Percentiles rank a stretch among this genome's conserved stretches.
Evolutionary conservation across 2,113 vertebrate species (phyloP).

Genomic region (Lagenorhynchus albirostris): DNA sequence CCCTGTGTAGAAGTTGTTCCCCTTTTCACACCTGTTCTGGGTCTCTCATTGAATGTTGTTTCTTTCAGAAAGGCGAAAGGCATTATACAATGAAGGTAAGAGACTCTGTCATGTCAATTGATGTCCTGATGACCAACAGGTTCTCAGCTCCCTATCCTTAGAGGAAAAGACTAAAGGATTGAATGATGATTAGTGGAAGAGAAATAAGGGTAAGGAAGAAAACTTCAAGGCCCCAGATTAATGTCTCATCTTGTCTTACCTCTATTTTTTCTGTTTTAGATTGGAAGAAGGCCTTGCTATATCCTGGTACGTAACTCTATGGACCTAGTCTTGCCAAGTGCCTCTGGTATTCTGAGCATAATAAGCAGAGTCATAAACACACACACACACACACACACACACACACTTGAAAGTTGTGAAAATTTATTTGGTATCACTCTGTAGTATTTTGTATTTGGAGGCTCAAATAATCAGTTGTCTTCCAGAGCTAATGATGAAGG

Average conservation of each 20-base stretch:
- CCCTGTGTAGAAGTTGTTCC: neutral
- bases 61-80: slow-evolving; percentile 18
- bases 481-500: neutral
- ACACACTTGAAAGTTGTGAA: neutral
- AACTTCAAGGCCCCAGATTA: neutral
- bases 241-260: neutral
- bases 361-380: neutral
- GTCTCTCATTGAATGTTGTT: neutral
- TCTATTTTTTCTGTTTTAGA: slow-evolving; percentile 38
- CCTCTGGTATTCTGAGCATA: neutral
- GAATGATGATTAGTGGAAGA: neutral
- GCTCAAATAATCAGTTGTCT: neutral
- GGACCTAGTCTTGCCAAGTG: neutral
- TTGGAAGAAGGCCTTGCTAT: slow-evolving; percentile 49
- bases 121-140: neutral
- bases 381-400: neutral
- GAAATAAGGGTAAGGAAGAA: neutral
- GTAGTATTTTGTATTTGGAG: neutral
- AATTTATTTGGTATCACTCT: neutral
- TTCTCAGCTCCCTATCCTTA: neutral
- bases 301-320: slow-evolving; percentile 38
- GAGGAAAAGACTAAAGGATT: neutral
- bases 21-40: neutral
- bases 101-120: neutral
- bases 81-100: slow-evolving; percentile 1